phyloP scores from a whole-genome alignment of 2,113 vertebrate species.

The Otocyon megalotis region DNA sequence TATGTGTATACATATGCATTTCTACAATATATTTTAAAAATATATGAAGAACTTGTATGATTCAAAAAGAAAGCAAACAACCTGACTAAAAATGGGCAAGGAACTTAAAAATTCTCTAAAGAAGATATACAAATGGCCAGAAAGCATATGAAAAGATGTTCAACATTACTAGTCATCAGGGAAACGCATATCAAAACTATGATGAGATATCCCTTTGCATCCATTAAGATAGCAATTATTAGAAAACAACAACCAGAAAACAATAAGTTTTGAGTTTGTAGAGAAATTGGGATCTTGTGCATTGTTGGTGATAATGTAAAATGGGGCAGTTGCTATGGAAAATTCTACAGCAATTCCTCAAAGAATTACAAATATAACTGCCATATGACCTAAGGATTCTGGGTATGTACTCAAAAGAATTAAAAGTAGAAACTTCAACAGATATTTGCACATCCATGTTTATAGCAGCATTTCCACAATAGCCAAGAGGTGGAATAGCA shows the following conservation, averaged over 20 bases:
- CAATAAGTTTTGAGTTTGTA: background rate
- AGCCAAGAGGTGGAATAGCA: background rate
- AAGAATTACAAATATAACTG: background rate
- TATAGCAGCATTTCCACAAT: background rate
- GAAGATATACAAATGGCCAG: background rate
- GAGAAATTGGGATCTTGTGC: background rate
- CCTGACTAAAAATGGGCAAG: background rate
- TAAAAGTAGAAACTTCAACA: background rate
- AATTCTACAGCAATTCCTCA: background rate
- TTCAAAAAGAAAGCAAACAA: constrained; percentile 5
- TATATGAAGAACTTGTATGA: constrained; percentile 21
- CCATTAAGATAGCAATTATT: background rate
- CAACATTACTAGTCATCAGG: background rate
- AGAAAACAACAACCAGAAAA: background rate
- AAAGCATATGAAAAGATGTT: constrained; percentile 26
- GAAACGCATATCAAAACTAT: constrained; percentile 39
- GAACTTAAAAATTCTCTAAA: background rate
- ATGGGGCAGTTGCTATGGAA: background rate
- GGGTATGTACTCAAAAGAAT: background rate
- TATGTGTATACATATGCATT: background rate
- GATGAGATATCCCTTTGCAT: background rate
- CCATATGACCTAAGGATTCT: background rate
- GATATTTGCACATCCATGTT: background rate
- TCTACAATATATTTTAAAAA: background rate
- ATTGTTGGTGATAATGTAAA: background rate